These are phyloP conservation scores for Drosophila bipectinata DNA, from an alignment of 1,140 invertebrate genomes.

Conservation along the genomic window DNA sequence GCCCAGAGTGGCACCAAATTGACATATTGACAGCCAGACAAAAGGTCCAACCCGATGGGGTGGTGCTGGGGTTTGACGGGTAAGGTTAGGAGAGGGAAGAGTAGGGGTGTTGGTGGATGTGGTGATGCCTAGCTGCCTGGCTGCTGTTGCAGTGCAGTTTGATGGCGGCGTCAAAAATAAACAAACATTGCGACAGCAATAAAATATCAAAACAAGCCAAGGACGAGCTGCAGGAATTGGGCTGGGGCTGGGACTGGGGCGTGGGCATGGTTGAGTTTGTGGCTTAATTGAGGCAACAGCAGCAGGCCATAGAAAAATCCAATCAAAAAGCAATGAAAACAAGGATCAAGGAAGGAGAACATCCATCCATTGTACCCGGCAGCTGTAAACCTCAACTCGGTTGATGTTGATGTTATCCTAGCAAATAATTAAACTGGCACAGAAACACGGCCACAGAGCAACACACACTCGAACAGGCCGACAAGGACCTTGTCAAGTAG, in stretches of 20 bases:
- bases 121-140: not conserved
- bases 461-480: conserved; percentile 47
- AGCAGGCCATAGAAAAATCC: conserved; percentile 73
- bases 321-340: conserved; percentile 81
- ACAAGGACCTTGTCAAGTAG: conserved; percentile 71
- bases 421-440: conserved; percentile 70
- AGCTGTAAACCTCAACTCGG: conserved; percentile 42
- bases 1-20: conserved; percentile 53
- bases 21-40: conserved; percentile 78
- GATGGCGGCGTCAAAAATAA: conserved; percentile 70
- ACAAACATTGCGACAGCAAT: conserved; percentile 80
- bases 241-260: conserved; percentile 3
- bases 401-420: conserved; percentile 73
- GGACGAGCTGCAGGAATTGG: not conserved
- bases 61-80: not conserved
- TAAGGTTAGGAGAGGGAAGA: not conserved
- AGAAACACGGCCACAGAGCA: conserved; percentile 16
- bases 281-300: conserved; percentile 72
- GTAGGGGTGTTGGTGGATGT: not conserved
- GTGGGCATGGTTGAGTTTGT: conserved; percentile 24
- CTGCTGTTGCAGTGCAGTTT: conserved; percentile 59
- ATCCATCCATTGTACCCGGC: conserved; percentile 38
- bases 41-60: conserved; percentile 49
- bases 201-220: conserved; percentile 65
- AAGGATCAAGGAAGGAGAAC: conserved; percentile 31